phyloP scores from a whole-genome alignment of 2,113 vertebrate genomes.

The Strigops habroptila region DNA sequence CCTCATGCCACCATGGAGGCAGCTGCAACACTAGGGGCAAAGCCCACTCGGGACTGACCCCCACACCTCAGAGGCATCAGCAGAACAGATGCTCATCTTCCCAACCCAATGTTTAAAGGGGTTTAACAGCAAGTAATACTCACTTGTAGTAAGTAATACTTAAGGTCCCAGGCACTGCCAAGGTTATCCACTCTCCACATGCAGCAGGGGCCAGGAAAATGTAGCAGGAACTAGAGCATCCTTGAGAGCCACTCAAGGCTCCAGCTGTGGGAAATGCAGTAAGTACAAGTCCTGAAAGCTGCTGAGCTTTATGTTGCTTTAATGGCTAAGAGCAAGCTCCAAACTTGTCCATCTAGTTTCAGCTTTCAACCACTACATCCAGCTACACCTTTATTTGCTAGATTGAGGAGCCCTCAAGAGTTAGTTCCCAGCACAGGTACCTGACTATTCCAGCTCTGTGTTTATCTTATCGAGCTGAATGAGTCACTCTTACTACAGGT shows the following conservation, averaged over 20 bases:
- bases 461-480: slow-evolving; percentile 48
- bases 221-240: not conserved
- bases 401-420: slow-evolving; percentile 42
- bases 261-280: not conserved
- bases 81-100: not conserved
- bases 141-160: not conserved
- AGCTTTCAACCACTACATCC: slow-evolving; percentile 34
- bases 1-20: not conserved
- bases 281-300: not conserved
- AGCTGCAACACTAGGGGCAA: not conserved
- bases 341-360: slow-evolving; percentile 42
- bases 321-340: not conserved
- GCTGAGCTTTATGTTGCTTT: not conserved
- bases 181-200: not conserved
- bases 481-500: slow-evolving; percentile 44
- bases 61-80: not conserved
- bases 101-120: not conserved
- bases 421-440: slow-evolving; percentile 26
- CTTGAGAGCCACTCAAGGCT: not conserved
- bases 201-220: not conserved
- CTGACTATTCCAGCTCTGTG: not conserved
- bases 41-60: not conserved
- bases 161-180: not conserved
- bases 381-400: slow-evolving; percentile 62
- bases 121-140: not conserved